Percentiles rank a stretch among this genome's conserved stretches.
These are phyloP conservation scores for Metopolophium dirhodum DNA, from an alignment of 1,140 invertebrate genomes.

Conservation along the genomic window DNA sequence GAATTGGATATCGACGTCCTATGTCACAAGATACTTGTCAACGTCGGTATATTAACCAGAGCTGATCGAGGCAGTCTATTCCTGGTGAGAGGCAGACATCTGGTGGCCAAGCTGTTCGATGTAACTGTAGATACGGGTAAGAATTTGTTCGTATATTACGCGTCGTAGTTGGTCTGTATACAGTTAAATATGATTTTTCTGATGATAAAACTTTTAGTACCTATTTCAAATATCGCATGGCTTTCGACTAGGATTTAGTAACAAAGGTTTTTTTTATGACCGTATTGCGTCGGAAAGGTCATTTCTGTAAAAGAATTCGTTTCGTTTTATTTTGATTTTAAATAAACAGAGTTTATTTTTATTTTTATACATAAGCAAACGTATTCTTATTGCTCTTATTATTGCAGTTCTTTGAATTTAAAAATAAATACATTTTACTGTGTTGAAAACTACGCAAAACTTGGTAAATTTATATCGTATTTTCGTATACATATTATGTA, in stretches of 20 bases:
- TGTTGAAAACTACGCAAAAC: background rate
- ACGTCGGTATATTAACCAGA: conserved; percentile 84
- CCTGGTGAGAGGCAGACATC: conserved; percentile 82
- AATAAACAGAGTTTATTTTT: background rate
- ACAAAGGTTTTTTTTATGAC: background rate
- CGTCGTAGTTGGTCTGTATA: background rate
- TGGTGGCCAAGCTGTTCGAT: conserved; percentile 91
- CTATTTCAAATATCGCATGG: background rate
- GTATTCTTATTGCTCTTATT: background rate
- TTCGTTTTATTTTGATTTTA: background rate
- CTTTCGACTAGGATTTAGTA: background rate
- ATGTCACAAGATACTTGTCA: conserved; percentile 92
- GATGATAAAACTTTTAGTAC: background rate
- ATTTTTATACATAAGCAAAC: background rate
- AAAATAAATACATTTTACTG: background rate
- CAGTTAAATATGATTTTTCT: background rate
- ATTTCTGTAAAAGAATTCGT: background rate
- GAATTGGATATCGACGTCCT: conserved; percentile 91
- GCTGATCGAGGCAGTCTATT: conserved; percentile 89
- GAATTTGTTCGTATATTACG: conserved; percentile 46
- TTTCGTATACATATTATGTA: too few relatives aligned
- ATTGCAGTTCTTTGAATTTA: background rate
- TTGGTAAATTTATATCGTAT: background rate
- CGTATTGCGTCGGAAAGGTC: background rate
- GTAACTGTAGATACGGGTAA: conserved; percentile 84